These are phyloP conservation scores for Timema cristinae DNA, from an alignment of 2,888 invertebrate genomes.

Conservation along the genomic window DNA sequence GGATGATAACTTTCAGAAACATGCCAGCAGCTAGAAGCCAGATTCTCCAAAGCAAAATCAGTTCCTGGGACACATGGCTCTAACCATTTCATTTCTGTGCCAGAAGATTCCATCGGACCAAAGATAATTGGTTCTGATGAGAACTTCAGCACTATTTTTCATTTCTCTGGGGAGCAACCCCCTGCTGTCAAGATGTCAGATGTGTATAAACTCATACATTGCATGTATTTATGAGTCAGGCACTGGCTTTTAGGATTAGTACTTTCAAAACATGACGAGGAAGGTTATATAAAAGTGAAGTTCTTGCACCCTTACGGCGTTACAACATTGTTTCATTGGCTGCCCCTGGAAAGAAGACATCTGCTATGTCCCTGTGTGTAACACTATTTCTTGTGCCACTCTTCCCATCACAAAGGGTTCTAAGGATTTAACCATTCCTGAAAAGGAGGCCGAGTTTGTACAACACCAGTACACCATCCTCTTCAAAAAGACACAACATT, in stretches of 20 bases:
- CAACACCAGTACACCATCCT: not conserved
- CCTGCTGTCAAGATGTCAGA: not conserved
- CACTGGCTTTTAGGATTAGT: not conserved
- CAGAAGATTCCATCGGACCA: not conserved
- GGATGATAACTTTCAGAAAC: conserved; percentile 6
- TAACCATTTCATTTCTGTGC: conserved; percentile 9
- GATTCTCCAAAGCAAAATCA: conserved; percentile 13
- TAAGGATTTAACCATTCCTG: not conserved
- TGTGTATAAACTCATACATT: not conserved
- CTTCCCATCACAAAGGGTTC: not conserved
- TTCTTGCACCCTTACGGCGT: not conserved
- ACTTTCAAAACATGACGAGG: not conserved
- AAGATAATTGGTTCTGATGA: conserved; percentile 8
- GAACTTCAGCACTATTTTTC: conserved; percentile 1
- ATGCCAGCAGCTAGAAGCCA: not conserved
- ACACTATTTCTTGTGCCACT: not conserved
- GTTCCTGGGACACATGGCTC: not conserved
- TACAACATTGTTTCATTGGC: not conserved
- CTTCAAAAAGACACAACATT: too few relatives aligned
- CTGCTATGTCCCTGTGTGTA: not conserved
- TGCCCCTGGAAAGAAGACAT: not conserved
- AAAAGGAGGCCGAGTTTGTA: not conserved
- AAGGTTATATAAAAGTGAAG: not conserved
- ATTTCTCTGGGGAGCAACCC: conserved; percentile 5
- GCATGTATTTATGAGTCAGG: not conserved